phyloP scores from a whole-genome alignment of 2,113 vertebrate species.

The Corythaixoides concolor region DNA sequence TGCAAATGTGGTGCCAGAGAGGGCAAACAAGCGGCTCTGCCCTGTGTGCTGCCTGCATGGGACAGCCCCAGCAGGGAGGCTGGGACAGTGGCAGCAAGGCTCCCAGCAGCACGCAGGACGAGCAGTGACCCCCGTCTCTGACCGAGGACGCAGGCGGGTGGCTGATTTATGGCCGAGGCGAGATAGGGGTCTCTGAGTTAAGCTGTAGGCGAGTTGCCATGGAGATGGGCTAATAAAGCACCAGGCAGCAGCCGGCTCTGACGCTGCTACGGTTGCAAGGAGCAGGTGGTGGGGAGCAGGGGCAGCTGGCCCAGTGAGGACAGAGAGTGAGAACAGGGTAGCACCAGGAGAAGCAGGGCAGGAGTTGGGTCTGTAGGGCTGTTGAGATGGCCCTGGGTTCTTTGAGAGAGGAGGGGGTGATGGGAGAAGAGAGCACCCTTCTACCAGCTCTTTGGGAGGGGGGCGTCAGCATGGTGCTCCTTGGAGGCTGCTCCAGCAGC shows the following conservation, averaged over 20 bases:
- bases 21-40: background rate
- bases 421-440: background rate
- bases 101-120: background rate
- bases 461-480: background rate
- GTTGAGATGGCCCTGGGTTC: background rate
- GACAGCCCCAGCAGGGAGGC: background rate
- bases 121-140: background rate
- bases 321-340: background rate
- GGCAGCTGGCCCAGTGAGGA: background rate
- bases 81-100: background rate
- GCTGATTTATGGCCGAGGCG: slow-evolving; percentile 23
- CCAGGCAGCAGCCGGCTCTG: slow-evolving; percentile 19
- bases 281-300: background rate
- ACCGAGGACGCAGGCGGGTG: background rate
- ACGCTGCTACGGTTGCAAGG: background rate
- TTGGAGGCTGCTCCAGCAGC: rapidly evolving
- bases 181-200: slow-evolving; percentile 39
- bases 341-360: background rate
- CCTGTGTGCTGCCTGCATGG: background rate
- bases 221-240: slow-evolving; percentile 66
- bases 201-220: slow-evolving; percentile 63
- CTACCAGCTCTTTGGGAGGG: background rate
- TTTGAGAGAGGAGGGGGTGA: background rate
- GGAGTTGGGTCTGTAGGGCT: background rate
- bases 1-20: rapidly evolving